Conservation (phyloP, 2,113 vertebrate species). For the Psittacus erithacus region DNA sequence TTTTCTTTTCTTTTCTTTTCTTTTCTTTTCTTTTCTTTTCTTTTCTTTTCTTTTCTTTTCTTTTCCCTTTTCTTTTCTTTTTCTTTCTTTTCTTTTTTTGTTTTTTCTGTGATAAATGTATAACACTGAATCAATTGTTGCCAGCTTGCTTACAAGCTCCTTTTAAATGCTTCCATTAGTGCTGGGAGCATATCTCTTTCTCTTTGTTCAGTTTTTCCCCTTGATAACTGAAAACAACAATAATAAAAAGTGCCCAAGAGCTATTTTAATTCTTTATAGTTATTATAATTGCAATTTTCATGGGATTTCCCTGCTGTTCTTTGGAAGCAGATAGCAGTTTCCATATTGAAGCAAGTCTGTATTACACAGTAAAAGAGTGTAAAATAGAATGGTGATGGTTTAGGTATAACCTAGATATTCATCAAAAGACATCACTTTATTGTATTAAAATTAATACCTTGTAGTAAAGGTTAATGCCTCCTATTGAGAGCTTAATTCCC, state of each 20-base stretch:
- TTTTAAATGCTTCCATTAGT: background rate
- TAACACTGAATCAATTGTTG: conserved; percentile 9
- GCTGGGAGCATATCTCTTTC: background rate
- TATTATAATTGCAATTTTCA: conserved; percentile 26
- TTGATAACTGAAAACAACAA: background rate
- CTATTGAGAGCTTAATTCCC: conserved; percentile 13
- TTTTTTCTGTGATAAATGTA: background rate
- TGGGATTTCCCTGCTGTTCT: conserved; percentile 46
- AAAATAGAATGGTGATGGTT: background rate
- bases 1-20: too few species aligned
- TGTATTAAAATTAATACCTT: conserved; percentile 1
- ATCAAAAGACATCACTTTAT: background rate
- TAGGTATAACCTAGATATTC: background rate
- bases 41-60: background rate
- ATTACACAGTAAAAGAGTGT: background rate
- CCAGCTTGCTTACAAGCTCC: background rate
- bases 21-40: background rate
- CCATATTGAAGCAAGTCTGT: background rate
- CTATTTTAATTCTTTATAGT: conserved; percentile 9
- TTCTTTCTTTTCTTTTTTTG: background rate
- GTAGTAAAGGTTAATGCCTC: background rate
- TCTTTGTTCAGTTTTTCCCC: conserved; percentile 4
- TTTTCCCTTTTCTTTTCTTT: too few species aligned
- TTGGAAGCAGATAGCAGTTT: conserved; percentile 12
- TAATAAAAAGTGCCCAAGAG: conserved; percentile 4